phyloP scores from a whole-genome alignment of 2,113 vertebrate species.

The Eurypyga helias region DNA sequence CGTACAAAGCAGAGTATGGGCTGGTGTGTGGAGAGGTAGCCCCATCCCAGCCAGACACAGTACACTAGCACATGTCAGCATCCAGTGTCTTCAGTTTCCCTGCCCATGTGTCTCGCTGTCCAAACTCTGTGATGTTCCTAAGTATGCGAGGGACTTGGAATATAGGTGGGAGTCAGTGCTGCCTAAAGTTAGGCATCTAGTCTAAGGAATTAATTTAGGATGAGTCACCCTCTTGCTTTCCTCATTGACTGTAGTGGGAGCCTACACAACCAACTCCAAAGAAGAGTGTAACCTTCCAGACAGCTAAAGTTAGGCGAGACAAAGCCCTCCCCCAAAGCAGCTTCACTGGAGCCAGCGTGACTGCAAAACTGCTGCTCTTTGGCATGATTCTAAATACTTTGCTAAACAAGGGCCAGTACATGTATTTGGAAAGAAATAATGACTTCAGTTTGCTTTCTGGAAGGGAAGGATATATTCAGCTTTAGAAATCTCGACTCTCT shows the following conservation, averaged over 20 bases:
- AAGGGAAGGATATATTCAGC: not conserved
- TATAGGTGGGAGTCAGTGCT: not conserved
- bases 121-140: not conserved
- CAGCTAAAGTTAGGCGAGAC: not conserved
- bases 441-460: not conserved
- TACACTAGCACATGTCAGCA: not conserved
- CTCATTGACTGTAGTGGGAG: not conserved
- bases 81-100: not conserved
- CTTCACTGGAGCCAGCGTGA: not conserved
- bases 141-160: not conserved
- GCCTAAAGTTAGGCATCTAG: not conserved
- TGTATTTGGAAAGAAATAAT: not conserved
- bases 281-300: not conserved
- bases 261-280: not conserved
- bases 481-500: conserved; percentile 29
- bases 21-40: not conserved
- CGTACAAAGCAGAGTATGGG: not conserved
- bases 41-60: not conserved
- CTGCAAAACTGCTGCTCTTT: not conserved
- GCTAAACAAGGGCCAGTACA: not conserved
- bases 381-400: not conserved
- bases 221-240: not conserved
- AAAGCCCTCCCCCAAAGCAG: not conserved
- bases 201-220: not conserved
- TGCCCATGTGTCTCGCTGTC: not conserved